These are phyloP conservation scores for Phymastichus coffea DNA, from an alignment of 1,140 invertebrate genomes.

Conservation along the genomic window DNA sequence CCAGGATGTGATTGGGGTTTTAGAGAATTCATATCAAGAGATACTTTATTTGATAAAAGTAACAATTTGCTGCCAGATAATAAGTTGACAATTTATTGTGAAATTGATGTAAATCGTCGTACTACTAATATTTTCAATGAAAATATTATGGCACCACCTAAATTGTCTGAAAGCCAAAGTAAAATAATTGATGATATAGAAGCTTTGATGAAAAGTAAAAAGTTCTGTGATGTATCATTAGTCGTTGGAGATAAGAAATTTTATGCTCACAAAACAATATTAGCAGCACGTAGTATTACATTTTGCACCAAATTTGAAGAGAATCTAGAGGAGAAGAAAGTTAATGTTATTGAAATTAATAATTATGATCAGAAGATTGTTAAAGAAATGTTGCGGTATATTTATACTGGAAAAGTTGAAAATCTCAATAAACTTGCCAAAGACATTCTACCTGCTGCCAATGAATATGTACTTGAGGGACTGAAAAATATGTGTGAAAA, in stretches of 20 bases:
- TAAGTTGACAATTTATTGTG: not conserved
- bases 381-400: not conserved
- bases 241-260: slow-evolving; percentile 1
- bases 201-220: not conserved
- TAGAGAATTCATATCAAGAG: slow-evolving; percentile 1
- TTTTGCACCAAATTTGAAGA: not conserved
- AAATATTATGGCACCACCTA: too few relatives aligned
- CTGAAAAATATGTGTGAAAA: slow-evolving; percentile 2
- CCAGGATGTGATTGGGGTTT: slow-evolving; percentile 1
- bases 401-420: slow-evolving; percentile 1
- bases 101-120: not conserved
- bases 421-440: not conserved
- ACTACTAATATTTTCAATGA: too few relatives aligned
- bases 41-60: not conserved
- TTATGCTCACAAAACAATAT: slow-evolving; percentile 9
- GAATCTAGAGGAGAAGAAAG: not conserved
- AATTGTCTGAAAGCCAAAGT: too few relatives aligned
- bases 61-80: not conserved
- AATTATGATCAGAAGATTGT: not conserved
- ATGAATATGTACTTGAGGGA: not conserved
- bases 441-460: not conserved
- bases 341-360: not conserved
- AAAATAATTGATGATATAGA: not conserved
- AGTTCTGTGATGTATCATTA: not conserved
- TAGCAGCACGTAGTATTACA: not conserved